A percentile compares a stretch with the other conserved stretches of the same genome.
Evolutionary conservation across 1,140 invertebrate genomes (phyloP).

Genomic region (Eurosta solidaginis): DNA sequence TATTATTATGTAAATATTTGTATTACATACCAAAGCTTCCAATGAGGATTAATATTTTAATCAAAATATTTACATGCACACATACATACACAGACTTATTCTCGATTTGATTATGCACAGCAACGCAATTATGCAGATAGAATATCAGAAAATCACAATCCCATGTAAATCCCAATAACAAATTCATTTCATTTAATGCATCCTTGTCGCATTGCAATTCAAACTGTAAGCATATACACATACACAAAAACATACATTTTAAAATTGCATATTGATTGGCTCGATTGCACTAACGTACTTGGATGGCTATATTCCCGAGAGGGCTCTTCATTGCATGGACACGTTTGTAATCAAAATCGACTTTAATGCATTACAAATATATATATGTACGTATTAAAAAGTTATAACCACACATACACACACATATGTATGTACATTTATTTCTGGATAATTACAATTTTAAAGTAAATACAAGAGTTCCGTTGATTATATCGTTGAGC

Average conservation of each 20-base stretch:
- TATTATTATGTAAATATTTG: too few species aligned
- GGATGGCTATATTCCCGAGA: neutral
- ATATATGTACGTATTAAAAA: too few species aligned
- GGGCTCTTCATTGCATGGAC: constrained; percentile 8
- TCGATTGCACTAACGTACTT: neutral
- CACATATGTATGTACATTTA: neutral
- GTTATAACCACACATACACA: neutral
- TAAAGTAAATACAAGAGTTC: too few species aligned
- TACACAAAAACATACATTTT: too few species aligned
- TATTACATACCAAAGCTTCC: too few species aligned
- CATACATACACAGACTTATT: too few species aligned
- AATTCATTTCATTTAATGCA: neutral
- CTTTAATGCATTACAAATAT: neutral
- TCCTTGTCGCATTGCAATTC: neutral
- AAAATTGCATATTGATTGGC: constrained; percentile 14
- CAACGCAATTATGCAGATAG: neutral
- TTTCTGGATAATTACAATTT: neutral
- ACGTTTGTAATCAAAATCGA: constrained; percentile 20
- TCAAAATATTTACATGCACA: too few species aligned
- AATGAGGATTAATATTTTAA: too few species aligned
- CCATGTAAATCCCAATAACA: neutral
- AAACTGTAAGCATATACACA: neutral
- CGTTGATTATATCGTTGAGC: too few species aligned
- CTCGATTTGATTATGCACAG: neutral
- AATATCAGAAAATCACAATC: neutral